A percentile compares a stretch with the other conserved stretches of the same genome.
These are phyloP conservation scores for Euura saliciscinereae DNA, from an alignment of 1,140 invertebrate genomes.

Conservation along the genomic window DNA sequence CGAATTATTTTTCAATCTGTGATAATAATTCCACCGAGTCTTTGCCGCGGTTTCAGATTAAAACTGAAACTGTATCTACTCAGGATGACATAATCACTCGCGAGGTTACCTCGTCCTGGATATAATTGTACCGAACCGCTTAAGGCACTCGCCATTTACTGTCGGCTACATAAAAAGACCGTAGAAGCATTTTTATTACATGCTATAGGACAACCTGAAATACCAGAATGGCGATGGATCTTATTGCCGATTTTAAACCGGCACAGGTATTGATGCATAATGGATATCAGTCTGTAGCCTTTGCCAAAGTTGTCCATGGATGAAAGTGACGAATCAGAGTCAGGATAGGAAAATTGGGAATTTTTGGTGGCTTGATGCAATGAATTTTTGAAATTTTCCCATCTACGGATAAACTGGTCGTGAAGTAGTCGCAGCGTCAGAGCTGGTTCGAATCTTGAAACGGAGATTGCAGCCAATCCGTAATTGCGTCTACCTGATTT, in stretches of 20 bases:
- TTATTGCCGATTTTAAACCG: too few species aligned
- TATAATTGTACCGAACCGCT: background rate
- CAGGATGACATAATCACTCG: constrained; percentile 4
- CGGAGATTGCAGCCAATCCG: constrained; percentile 2
- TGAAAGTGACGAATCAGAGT: too few species aligned
- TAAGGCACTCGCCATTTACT: background rate
- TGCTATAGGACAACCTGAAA: background rate
- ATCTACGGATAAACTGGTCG: too few species aligned
- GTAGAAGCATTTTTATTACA: constrained; percentile 3
- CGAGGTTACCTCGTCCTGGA: constrained; percentile 4
- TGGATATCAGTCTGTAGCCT: too few species aligned
- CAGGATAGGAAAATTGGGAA: too few species aligned
- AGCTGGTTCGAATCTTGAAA: background rate
- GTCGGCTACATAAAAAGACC: background rate
- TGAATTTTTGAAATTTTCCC: too few species aligned
- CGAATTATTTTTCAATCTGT: background rate
- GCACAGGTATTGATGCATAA: too few species aligned
- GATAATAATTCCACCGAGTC: background rate
- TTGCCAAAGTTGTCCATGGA: too few species aligned
- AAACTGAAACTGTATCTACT: background rate
- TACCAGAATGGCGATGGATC: background rate
- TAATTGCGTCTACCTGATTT: background rate
- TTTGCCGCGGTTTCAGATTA: too few species aligned
- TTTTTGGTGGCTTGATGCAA: too few species aligned
- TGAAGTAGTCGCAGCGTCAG: background rate